Percentiles rank a stretch among this genome's conserved stretches.
Conservation (phyloP, 2,797 vertebrate species). For the Discoglossus pictus region DNA sequence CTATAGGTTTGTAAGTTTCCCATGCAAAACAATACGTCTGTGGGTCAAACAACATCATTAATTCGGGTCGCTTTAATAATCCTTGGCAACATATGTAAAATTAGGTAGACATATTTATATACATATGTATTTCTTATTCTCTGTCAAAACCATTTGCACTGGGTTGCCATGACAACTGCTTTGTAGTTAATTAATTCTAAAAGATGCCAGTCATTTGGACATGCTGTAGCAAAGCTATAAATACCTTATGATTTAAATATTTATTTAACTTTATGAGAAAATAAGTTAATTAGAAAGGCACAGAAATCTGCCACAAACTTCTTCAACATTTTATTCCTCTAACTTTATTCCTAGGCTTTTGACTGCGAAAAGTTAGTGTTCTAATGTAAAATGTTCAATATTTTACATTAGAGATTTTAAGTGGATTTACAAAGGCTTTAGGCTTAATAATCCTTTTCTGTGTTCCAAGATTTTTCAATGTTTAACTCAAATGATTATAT, state of each 20-base stretch:
- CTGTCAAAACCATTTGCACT: conserved; percentile 30
- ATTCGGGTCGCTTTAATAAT: conserved; percentile 11
- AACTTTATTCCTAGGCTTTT: too few species aligned
- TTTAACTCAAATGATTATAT: too few species aligned
- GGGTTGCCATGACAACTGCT: conserved; percentile 44
- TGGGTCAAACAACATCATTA: conserved; percentile 35
- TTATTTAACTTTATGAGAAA: background rate
- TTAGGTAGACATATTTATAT: conserved; percentile 47
- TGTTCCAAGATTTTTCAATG: too few species aligned
- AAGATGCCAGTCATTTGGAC: conserved; percentile 39
- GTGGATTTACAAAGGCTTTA: too few species aligned
- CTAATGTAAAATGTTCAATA: too few species aligned
- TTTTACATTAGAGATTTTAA: too few species aligned
- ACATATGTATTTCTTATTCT: conserved; percentile 44
- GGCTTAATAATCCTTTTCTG: too few species aligned
- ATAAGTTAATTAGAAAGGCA: background rate
- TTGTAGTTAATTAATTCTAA: conserved; percentile 39
- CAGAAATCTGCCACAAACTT: too few species aligned
- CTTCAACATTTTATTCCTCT: too few species aligned
- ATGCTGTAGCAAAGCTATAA: conserved; percentile 28
- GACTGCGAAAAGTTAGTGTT: too few species aligned
- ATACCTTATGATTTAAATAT: conserved; percentile 31
- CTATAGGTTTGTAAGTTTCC: background rate
- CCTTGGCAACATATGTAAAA: conserved; percentile 36
- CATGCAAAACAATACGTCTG: conserved; percentile 21